Evolutionary conservation across 2,888 invertebrate species (phyloP), one percentile per base, ranked within the genome.

Genomic region (Cryptocheilus praepositus): DNA sequence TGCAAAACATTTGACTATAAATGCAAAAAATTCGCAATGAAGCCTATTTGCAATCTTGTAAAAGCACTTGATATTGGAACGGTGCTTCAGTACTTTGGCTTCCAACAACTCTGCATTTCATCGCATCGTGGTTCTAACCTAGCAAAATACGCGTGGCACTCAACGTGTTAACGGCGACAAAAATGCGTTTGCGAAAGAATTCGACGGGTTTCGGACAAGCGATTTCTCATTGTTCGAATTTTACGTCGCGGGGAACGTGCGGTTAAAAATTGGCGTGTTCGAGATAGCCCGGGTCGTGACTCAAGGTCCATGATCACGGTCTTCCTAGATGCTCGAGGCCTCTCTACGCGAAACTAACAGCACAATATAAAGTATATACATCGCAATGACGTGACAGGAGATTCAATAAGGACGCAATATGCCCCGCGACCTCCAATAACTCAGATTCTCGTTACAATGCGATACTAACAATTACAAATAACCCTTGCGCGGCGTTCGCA

Each of bases 391-490:
- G 56, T 65, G 67, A 68, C 67, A 65, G 65, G 60, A 51, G 67
- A 52, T 65, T 65, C 65, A 68, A 65, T 55, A 56, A 56, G 65
- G 60, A 65, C 66, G 65, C 67, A 60, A 68, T 65, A 65, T 68
- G 44, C 56, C 56, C 46, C 55, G 59, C 67, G 65, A 68, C 59
- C 55, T 68, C 60, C 56, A 68, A 68, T 68, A 65, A 68, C 67
- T 68, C 67, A 68, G 60, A 28, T 45, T 51, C 67, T 65, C 65
- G 65, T 68, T 68, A 68, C 67, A 68, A 68, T 68, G 67, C 60
- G 13, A 49, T 52, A n/a, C 56, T 68, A 68, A 68, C 67, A 68
- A 68, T 68, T 68, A 68, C 65, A 68, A 65, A 65, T 68, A 68
- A 68, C 65, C 65, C 28, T 43, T 28, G 65, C 55, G 44, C 45